These are phyloP conservation scores for Menura novaehollandiae DNA, from an alignment of 2,113 vertebrate genomes.

Conservation along the genomic window DNA sequence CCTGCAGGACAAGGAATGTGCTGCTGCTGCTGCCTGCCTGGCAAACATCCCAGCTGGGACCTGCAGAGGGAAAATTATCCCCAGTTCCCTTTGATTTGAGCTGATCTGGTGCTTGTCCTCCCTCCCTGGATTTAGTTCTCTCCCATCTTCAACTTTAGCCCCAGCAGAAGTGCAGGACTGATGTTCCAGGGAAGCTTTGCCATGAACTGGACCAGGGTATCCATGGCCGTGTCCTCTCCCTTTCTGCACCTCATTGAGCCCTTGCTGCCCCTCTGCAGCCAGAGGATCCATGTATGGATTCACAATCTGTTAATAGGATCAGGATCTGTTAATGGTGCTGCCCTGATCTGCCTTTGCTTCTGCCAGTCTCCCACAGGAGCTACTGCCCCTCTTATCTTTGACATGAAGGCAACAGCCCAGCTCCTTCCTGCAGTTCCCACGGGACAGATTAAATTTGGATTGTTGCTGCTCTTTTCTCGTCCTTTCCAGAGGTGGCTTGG, in stretches of 20 bases:
- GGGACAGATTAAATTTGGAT: neutral
- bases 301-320: fast-evolving
- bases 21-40: neutral
- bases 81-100: fast-evolving
- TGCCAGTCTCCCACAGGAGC: neutral
- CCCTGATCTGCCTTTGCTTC: neutral
- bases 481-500: neutral
- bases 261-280: neutral
- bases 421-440: neutral
- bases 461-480: neutral
- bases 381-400: neutral
- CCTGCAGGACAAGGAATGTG: neutral
- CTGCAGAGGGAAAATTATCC: neutral
- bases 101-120: neutral
- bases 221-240: neutral
- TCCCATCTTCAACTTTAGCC: neutral
- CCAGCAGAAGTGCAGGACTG: neutral
- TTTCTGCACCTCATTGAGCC: neutral
- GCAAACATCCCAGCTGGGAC: neutral
- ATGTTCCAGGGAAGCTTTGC: neutral
- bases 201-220: fast-evolving
- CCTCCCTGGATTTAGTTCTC: neutral
- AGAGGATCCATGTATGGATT: fast-evolving
- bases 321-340: neutral
- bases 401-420: neutral